A percentile compares a stretch with the other conserved stretches of the same genome.
Evolutionary conservation across 2,888 invertebrate genomes (phyloP).

Genomic region (Caenorhabditis doughertyi): DNA sequence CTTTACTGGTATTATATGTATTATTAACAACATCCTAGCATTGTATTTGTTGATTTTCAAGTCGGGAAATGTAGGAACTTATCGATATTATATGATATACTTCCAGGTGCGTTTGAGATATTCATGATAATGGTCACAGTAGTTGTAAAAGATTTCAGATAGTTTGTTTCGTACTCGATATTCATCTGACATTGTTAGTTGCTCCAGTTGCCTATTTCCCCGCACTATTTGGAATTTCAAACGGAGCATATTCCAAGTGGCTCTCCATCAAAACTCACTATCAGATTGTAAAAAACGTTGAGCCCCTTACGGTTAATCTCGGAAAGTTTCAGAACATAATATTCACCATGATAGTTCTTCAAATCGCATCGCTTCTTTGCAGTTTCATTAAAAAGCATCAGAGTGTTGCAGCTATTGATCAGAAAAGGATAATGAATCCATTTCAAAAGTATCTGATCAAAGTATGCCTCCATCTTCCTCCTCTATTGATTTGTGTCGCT

Average conservation of each 20-base stretch:
- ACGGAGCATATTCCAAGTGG: constrained; percentile 16
- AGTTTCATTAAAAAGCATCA: constrained; percentile 51
- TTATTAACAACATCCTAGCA: constrained; percentile 18
- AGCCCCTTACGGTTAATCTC: too few relatives aligned
- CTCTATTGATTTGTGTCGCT: neutral
- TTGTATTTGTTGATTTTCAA: constrained; percentile 42
- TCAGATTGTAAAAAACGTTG: constrained; percentile 21
- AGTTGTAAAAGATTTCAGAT: constrained; percentile 5
- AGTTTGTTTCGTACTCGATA: constrained; percentile 15
- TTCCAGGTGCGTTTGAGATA: constrained; percentile 26
- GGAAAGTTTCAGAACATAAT: constrained; percentile 33
- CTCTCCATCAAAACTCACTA: constrained; percentile 28
- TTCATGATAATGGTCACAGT: too few relatives aligned
- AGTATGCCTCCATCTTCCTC: constrained; percentile 23
- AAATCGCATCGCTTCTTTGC: constrained; percentile 32
- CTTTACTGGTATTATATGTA: constrained; percentile 22
- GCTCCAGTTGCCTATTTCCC: constrained; percentile 29
- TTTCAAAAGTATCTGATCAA: constrained; percentile 24
- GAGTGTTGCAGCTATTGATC: constrained; percentile 41
- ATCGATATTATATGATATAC: constrained; percentile 34
- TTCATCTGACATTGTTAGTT: constrained; percentile 28
- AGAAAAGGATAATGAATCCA: constrained; percentile 21
- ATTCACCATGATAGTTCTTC: constrained; percentile 31
- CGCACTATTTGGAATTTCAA: constrained; percentile 28
- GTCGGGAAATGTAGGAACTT: constrained; percentile 43